Evolutionary conservation across 2,888 invertebrate species (phyloP).

Genomic region (Metalampra italica): DNA sequence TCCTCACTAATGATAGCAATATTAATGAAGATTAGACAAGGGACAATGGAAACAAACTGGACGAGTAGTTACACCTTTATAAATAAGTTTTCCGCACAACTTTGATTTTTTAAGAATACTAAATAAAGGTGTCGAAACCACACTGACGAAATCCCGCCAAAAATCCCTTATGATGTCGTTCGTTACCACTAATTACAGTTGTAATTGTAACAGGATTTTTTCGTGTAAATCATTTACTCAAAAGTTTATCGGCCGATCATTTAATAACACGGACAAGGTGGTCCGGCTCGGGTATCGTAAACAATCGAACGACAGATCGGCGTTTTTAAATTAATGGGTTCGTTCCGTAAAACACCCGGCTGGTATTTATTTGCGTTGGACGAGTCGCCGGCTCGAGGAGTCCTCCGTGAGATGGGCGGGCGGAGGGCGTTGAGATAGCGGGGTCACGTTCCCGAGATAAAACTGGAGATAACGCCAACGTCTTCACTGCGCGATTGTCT

Average conservation of each 20-base stretch:
- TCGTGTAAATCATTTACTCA: slow-evolving; percentile 36
- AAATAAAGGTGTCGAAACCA: no score
- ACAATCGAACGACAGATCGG: slow-evolving; percentile 64
- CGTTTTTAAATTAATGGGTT: slow-evolving; percentile 66
- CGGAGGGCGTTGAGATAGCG: slow-evolving; percentile 68
- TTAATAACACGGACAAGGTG: slow-evolving; percentile 70
- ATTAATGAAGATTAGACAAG: no score
- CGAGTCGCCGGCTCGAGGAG: not conserved
- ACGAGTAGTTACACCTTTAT: no score
- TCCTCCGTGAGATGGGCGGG: slow-evolving; percentile 50
- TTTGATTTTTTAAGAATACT: no score
- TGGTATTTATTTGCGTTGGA: slow-evolving; percentile 48
- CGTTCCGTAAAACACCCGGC: slow-evolving; percentile 32
- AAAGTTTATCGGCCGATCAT: slow-evolving; percentile 60
- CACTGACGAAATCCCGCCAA: no score
- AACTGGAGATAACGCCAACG: slow-evolving; percentile 53
- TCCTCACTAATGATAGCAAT: no score
- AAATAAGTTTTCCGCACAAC: no score
- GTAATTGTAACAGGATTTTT: slow-evolving; percentile 13
- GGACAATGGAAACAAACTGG: no score
- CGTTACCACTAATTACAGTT: no score
- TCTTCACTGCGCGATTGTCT: slow-evolving; percentile 67
- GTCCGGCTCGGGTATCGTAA: slow-evolving; percentile 52
- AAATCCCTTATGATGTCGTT: no score
- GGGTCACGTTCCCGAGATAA: slow-evolving; percentile 74